Evolutionary conservation across 2,888 invertebrate genomes (phyloP), one percentile per base, ranked within the genome.

Genomic region (Pyrocoelia pectoralis): DNA sequence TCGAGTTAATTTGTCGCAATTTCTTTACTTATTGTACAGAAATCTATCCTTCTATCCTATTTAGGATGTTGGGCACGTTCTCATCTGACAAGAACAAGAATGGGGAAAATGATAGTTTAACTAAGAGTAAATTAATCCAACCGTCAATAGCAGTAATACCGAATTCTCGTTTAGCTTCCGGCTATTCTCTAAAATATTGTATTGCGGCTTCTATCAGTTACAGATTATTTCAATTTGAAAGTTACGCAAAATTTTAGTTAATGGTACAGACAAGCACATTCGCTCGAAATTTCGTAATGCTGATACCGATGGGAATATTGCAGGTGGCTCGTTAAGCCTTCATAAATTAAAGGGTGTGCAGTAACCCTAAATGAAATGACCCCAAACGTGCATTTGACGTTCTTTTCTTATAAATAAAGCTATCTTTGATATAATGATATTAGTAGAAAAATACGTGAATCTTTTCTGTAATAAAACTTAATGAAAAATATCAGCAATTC

Each of bases 121-220:
- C 58, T 63, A 63, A 63, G 55, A 63, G 63, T 53, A 63, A 63
- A 58, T 60, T 63, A 58, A 63, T 58, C 58, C 63, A 50, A 63
- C 57, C 63, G 63, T 63, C 63, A 63, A 63, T 63, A 63, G 58
- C 63, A 63, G 63, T 43, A 43, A 63, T n/a, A 10, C 58, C 55
- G 50, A 57, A 63, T 63, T 54, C 58, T 58, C 54, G 54, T 63
- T 63, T 46, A 46, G 49, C 63, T 62, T 56, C 38, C 41, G 63
- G 63, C 57, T 55, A 55, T 38, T 63, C 38, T 46, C 14, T 58
- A 54, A 46, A 46, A 17, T 46, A 46, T 15, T 46, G 17, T 17
- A 43, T 29, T 62, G 33, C 43, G 51, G 24, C n/a, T 28, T 28
- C 63, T 19, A 63, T 63, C 63, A 63, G 18, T 15, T 58, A 55